These are phyloP conservation scores for Torymus tubicola DNA, from an alignment of 2,888 invertebrate species.

Conservation along the genomic window DNA sequence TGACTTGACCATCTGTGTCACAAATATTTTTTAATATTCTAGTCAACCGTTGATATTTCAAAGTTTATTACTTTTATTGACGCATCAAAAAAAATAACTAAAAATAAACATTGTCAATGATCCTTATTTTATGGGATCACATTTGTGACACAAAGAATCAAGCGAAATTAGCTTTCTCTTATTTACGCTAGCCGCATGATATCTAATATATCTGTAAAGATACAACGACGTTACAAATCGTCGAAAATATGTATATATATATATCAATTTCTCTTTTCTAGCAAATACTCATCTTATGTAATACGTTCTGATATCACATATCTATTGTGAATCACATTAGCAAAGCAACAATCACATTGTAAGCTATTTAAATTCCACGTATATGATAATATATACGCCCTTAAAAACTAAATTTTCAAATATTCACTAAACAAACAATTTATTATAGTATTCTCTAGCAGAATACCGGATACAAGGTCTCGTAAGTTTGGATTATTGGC, in stretches of 20 bases:
- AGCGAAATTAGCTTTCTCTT: conserved; percentile 7
- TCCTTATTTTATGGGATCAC: no score
- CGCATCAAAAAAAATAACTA: no score
- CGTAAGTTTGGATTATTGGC: conserved; percentile 15
- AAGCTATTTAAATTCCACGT: conserved; percentile 11
- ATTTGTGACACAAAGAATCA: background rate
- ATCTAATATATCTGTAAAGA: conserved; percentile 10
- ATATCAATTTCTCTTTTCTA: background rate
- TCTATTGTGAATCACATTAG: conserved; percentile 11
- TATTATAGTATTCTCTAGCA: conserved; percentile 46
- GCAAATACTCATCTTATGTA: conserved; percentile 2
- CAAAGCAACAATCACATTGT: conserved; percentile 46
- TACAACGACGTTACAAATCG: conserved; percentile 8
- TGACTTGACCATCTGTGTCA: conserved; percentile 1
- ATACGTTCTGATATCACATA: conserved; percentile 8
- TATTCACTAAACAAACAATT: conserved; percentile 42
- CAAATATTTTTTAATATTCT: background rate
- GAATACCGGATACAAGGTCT: conserved; percentile 34
- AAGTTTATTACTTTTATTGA: no score
- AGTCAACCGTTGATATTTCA: no score
- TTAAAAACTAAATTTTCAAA: conserved; percentile 21
- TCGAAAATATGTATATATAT: no score
- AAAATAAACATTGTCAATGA: background rate
- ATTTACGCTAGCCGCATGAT: conserved; percentile 1
- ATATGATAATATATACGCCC: conserved; percentile 20